Conservation (phyloP, 2,888 invertebrate genomes). For the Campoplex capitator region DNA sequence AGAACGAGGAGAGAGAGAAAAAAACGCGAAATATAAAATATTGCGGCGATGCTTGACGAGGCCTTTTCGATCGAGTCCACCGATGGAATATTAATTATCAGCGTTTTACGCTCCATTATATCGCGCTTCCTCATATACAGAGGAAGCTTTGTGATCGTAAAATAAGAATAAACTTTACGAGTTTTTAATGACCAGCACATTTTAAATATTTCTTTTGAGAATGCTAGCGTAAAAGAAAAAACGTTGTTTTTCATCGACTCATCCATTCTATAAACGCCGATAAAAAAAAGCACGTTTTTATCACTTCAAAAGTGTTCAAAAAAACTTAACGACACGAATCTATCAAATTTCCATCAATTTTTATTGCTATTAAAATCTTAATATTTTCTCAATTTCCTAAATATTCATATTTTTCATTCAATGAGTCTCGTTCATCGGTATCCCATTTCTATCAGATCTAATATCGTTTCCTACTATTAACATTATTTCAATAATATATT, state of each 20-base stretch:
- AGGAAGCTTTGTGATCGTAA: conserved; percentile 4
- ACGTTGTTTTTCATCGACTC: background rate
- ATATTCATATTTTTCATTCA: background rate
- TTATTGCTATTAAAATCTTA: background rate
- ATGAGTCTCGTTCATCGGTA: too few species aligned
- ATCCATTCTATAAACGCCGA: background rate
- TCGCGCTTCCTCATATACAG: conserved; percentile 28
- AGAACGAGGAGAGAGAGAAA: background rate
- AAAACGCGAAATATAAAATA: conserved; percentile 6
- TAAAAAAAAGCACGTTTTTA: background rate
- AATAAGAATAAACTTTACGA: conserved; percentile 24
- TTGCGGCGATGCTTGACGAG: conserved; percentile 20
- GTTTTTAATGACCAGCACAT: background rate
- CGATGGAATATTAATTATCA: conserved; percentile 52
- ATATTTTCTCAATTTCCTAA: background rate
- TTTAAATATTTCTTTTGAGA: conserved; percentile 5
- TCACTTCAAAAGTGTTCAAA: background rate
- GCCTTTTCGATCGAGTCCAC: conserved; percentile 23
- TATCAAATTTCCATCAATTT: background rate
- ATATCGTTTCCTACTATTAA: too few species aligned
- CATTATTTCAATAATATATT: background rate
- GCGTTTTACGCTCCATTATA: conserved; percentile 51
- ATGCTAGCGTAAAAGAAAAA: background rate
- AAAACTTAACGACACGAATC: background rate
- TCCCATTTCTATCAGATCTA: too few species aligned